Conservation (phyloP, 2,888 invertebrate genomes). For the Thymelicus acteon region DNA sequence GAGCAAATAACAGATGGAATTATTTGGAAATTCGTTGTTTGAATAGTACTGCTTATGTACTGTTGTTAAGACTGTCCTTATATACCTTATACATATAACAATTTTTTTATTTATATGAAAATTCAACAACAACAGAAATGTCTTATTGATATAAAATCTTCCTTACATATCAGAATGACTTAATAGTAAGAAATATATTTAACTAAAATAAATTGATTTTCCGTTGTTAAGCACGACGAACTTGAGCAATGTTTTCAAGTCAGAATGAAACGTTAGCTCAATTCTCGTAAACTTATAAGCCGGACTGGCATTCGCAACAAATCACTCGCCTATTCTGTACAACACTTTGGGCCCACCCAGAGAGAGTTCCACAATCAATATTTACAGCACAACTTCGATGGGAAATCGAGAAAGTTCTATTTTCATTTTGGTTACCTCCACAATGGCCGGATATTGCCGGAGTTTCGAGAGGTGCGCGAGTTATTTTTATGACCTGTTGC, state of each 20-base stretch:
- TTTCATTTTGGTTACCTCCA: constrained; percentile 41
- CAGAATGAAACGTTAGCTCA: not conserved
- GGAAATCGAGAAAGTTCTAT: constrained; percentile 45
- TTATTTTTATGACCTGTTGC: constrained; percentile 35
- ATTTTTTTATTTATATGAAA: no score
- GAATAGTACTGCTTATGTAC: no score
- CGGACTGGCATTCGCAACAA: constrained; percentile 12
- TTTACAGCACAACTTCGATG: constrained; percentile 45
- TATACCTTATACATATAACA: no score
- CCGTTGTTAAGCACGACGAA: no score
- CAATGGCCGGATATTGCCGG: constrained; percentile 39
- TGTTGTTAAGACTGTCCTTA: no score
- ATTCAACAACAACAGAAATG: no score
- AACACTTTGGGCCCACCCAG: constrained; percentile 32
- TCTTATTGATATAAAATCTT: no score
- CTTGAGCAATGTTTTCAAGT: not conserved
- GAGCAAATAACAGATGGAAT: no score
- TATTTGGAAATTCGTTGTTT: no score
- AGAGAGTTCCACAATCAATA: constrained; percentile 44
- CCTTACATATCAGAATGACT: no score
- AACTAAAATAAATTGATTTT: no score
- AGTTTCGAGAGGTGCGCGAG: constrained; percentile 28
- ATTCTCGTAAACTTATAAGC: not conserved
- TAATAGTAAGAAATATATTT: no score
- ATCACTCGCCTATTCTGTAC: constrained; percentile 20